phyloP scores from a whole-genome alignment of 2,113 vertebrate genomes.

The Engraulis encrasicolus region DNA sequence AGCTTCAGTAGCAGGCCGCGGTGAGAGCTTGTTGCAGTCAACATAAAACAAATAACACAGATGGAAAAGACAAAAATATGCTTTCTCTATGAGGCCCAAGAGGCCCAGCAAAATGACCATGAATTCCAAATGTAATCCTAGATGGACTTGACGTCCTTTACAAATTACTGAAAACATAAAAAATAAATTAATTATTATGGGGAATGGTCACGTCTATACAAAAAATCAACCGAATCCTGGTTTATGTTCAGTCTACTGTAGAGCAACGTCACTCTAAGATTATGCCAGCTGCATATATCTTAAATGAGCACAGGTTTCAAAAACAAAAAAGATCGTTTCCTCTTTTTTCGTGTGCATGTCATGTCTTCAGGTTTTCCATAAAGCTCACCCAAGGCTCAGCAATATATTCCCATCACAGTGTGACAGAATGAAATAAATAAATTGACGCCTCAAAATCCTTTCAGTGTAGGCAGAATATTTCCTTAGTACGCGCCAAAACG shows the following conservation, averaged over 20 bases:
- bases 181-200: conserved; percentile 47
- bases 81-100: conserved; percentile 29
- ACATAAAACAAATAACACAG: conserved; percentile 41
- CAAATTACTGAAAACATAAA: conserved; percentile 42
- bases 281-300: conserved; percentile 56
- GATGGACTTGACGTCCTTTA: conserved; percentile 46
- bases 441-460: conserved; percentile 31
- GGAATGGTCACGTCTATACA: conserved; percentile 45
- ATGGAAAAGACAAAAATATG: conserved; percentile 39
- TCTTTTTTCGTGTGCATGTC: conserved; percentile 72
- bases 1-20: conserved; percentile 56
- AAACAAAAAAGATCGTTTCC: conserved; percentile 65
- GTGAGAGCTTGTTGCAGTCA: conserved; percentile 60
- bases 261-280: conserved; percentile 28
- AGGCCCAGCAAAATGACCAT: conserved; percentile 41
- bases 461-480: conserved; percentile 14
- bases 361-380: conserved; percentile 68
- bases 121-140: conserved; percentile 49
- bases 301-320: conserved; percentile 55
- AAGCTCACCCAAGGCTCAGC: conserved; percentile 55
- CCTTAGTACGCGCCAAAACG: not conserved
- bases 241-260: conserved; percentile 35
- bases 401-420: conserved; percentile 53
- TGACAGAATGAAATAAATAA: conserved; percentile 45
- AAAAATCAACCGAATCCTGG: conserved; percentile 39